Evolutionary conservation across 2,113 vertebrate species (phyloP).

Genomic region (Fulica atra): DNA sequence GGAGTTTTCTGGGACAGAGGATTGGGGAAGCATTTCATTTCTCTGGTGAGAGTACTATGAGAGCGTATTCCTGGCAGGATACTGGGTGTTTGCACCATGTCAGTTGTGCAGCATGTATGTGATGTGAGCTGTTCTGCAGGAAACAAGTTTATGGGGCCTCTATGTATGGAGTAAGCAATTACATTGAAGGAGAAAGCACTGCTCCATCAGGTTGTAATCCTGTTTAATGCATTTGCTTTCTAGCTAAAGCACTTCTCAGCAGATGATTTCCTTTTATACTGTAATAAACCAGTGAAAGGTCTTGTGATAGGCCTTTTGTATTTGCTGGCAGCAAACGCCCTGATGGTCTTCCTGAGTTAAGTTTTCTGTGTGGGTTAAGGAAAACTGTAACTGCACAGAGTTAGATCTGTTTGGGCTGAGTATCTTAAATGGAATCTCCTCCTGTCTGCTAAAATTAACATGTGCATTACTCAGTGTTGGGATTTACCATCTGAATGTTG

Average conservation of each 20-base stretch:
- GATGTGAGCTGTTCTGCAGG: not conserved
- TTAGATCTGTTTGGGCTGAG: not conserved
- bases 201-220: not conserved
- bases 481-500: constrained; percentile 11
- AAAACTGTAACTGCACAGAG: not conserved
- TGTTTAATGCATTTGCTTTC: not conserved
- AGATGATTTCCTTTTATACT: not conserved
- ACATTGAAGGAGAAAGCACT: not conserved
- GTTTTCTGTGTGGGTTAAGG: not conserved
- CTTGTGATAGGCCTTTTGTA: not conserved
- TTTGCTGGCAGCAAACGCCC: not conserved
- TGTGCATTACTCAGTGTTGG: not conserved
- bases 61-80: not conserved
- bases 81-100: not conserved
- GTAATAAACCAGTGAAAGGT: not conserved
- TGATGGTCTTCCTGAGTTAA: not conserved
- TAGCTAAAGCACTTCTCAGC: not conserved
- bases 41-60: not conserved
- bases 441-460: not conserved
- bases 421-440: not conserved
- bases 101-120: not conserved
- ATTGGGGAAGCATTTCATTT: not conserved
- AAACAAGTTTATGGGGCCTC: not conserved
- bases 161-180: not conserved
- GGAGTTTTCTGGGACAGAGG: not conserved